Base-by-base conservation (phyloP, 2,113 vertebrate species). In the Bubalus kerabau region DNA sequence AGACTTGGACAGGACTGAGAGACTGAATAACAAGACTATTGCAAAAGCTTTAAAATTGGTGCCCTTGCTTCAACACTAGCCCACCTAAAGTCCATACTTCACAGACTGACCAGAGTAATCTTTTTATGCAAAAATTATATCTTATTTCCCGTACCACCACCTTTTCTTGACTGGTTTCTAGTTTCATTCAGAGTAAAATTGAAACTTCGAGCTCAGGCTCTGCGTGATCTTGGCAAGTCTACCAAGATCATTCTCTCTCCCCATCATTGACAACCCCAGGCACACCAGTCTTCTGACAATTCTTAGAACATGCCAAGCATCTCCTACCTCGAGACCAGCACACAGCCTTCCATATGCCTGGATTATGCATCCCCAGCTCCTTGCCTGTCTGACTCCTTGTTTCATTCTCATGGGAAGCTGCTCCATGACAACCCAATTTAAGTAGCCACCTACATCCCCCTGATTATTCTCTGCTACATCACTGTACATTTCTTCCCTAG, bases 121-220 rank as follows among this genome's bases (percentile, higher is more conserved):
- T 86, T 67, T 82, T 85, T 48, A 82, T 74, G 43, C 28, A 78
- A 90, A 94, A 94, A 54, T 54, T 7, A 6, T 36, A 19, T 43
- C 52, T 96, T 64, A 14, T 83, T n/a, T 13, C 36, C 6, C 3
- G 3, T 78, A 32, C 46, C 54, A 88, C 67, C 67, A 40, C 36
- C 67, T 74, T 52, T 76, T 86, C 48, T 95, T 88, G 9, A 67
- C 36, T 82, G 84, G 59, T 28, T 85, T 88, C 76, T 62, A 60
- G 11, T 87, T 91, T 96, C 50, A 90, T 56, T 97, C 87, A 32
- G 43, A 50, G 60, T 96, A 85, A 67, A 95, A 85, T 10, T 43
- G 92, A 52, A 91, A 87, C 11, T 43, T 43, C 0, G 0, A 17
- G 24, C 50, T 81, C 46, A 84, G 87, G 52, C 71, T 92, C 84